Evolutionary conservation across 2,113 vertebrate genomes (phyloP).

Genomic region (Tauraco erythrolophus): DNA sequence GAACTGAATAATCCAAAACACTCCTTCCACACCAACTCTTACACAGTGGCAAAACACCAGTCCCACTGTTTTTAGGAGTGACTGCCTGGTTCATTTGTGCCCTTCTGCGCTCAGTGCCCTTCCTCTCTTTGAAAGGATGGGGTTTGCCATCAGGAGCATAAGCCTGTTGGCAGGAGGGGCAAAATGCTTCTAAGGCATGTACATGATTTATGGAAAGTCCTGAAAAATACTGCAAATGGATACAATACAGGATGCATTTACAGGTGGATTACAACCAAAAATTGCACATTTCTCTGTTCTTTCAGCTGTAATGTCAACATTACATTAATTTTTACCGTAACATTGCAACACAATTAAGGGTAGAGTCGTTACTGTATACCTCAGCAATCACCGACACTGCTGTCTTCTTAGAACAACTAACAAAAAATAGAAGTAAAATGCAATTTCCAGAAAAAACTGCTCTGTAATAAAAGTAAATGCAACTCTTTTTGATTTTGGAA

Average conservation of each 20-base stretch:
- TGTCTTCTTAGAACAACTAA: background rate
- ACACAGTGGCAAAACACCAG: background rate
- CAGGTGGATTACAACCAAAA: background rate
- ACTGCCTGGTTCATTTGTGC: background rate
- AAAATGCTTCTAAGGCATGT: background rate
- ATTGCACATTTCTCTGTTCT: background rate
- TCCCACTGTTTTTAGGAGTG: background rate
- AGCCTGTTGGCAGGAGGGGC: background rate
- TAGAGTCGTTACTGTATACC: background rate
- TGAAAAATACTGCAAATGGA: background rate
- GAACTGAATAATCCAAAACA: background rate
- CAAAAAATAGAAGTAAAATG: background rate
- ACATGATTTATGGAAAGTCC: background rate
- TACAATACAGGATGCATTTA: background rate
- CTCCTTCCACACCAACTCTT: background rate
- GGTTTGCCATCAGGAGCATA: background rate
- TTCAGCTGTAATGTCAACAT: background rate
- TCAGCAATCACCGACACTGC: background rate
- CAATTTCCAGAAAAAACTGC: background rate
- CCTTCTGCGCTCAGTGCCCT: background rate
- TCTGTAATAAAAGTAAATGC: background rate
- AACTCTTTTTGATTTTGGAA: background rate
- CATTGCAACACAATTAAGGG: background rate
- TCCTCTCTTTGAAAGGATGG: background rate
- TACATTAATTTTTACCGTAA: background rate